phyloP scores from a whole-genome alignment of 1,140 invertebrate species.

The Patella vulgata region DNA sequence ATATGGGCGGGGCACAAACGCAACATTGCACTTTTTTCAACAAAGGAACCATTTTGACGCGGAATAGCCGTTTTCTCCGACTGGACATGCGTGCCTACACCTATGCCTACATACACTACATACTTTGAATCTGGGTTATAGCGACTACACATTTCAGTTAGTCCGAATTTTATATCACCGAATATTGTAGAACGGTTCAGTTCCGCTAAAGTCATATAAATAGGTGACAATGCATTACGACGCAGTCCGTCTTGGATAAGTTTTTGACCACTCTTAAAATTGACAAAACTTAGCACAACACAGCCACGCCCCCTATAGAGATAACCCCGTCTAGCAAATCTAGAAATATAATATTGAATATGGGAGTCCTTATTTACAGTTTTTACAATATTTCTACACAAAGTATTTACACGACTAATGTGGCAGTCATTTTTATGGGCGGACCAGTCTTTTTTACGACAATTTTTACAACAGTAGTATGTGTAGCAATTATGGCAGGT shows the following conservation, averaged over 20 bases:
- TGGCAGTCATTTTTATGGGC: slow-evolving; percentile 89
- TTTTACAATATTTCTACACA: slow-evolving; percentile 88
- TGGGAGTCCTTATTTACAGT: slow-evolving; percentile 69
- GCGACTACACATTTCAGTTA: slow-evolving; percentile 69
- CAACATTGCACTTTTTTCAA: not conserved
- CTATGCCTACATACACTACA: slow-evolving; percentile 88
- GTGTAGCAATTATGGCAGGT: slow-evolving; percentile 94
- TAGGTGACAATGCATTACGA: slow-evolving; percentile 24
- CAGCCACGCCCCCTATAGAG: slow-evolving; percentile 85
- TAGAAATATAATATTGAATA: slow-evolving; percentile 33
- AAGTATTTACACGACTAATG: slow-evolving; percentile 80
- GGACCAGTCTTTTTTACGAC: slow-evolving; percentile 88
- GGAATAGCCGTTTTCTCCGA: not conserved
- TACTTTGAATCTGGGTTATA: slow-evolving; percentile 91
- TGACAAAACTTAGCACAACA: slow-evolving; percentile 84
- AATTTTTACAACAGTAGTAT: slow-evolving; percentile 78
- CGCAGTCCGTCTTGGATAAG: slow-evolving; percentile 31
- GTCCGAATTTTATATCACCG: slow-evolving; percentile 24
- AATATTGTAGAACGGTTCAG: slow-evolving; percentile 25
- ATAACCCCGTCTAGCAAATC: slow-evolving; percentile 40
- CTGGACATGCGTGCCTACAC: slow-evolving; percentile 68
- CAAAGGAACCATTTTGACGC: not conserved
- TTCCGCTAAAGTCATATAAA: slow-evolving; percentile 30
- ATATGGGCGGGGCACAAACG: slow-evolving; percentile 76
- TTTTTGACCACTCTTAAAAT: slow-evolving; percentile 27